Percentiles rank a stretch among this genome's conserved stretches.
phyloP scores from a whole-genome alignment of 2,888 invertebrate species.

The Drosophila ustulata region DNA sequence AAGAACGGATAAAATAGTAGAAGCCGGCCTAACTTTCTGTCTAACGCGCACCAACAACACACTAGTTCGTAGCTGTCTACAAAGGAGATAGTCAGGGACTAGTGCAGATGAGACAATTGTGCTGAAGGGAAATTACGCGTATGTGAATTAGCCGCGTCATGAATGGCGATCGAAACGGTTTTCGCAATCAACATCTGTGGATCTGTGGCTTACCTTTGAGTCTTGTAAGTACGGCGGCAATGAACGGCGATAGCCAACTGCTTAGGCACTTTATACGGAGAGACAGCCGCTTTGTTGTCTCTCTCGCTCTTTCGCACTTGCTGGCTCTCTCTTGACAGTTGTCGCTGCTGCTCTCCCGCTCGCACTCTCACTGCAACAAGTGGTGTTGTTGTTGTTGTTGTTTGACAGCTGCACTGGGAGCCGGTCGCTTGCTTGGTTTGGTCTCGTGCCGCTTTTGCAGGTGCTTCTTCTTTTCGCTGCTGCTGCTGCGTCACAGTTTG shows the following conservation, averaged over 20 bases:
- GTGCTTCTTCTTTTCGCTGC: slow-evolving; percentile 48
- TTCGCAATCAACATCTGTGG: slow-evolving; percentile 40
- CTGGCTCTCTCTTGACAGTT: slow-evolving; percentile 19
- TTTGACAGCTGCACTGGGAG: slow-evolving; percentile 58
- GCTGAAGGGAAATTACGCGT: neutral
- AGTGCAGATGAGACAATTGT: too few species aligned
- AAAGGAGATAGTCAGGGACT: too few species aligned
- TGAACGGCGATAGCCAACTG: slow-evolving; percentile 63
- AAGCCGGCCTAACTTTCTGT: too few species aligned
- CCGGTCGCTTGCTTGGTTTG: slow-evolving; percentile 44
- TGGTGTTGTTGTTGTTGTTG: slow-evolving; percentile 30
- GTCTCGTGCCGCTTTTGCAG: slow-evolving; percentile 65
- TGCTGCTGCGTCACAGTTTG: slow-evolving; percentile 33
- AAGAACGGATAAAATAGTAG: too few species aligned
- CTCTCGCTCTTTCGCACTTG: slow-evolving; percentile 27
- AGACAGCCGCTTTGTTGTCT: slow-evolving; percentile 23
- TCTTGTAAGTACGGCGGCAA: slow-evolving; percentile 64
- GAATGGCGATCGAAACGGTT: slow-evolving; percentile 53
- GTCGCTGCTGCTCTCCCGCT: slow-evolving; percentile 24
- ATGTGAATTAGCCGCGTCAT: slow-evolving; percentile 47
- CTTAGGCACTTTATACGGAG: slow-evolving; percentile 67
- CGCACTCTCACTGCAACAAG: slow-evolving; percentile 61
- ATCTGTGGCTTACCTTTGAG: slow-evolving; percentile 65
- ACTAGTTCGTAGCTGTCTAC: too few species aligned
- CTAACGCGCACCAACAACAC: too few species aligned